Evolutionary conservation across 2,797 vertebrate species (phyloP).

Genomic region (Gouania willdenowi): DNA sequence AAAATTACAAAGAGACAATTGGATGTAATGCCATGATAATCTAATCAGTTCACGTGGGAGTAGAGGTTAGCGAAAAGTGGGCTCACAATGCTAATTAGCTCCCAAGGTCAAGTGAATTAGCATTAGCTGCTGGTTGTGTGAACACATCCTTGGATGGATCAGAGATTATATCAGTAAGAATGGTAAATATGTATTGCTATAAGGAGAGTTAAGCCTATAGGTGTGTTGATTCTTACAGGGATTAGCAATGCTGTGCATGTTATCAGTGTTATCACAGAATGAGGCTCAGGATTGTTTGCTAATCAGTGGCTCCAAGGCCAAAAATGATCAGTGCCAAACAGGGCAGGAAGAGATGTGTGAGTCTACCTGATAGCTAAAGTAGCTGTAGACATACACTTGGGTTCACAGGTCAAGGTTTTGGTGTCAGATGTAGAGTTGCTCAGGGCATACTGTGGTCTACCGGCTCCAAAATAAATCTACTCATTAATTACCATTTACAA

Average conservation of each 20-base stretch:
- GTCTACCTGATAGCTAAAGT: conserved; percentile 33
- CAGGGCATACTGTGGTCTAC: conserved; percentile 9
- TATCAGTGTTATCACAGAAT: conserved; percentile 22
- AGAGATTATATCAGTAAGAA: neutral
- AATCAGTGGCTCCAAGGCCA: conserved; percentile 15
- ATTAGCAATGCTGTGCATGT: neutral
- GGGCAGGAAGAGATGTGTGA: conserved; percentile 24
- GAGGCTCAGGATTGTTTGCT: conserved; percentile 20
- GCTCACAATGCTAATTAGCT: conserved; percentile 16
- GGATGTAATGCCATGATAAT: conserved; percentile 37
- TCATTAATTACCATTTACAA: no score
- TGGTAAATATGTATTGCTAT: no score
- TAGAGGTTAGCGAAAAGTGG: conserved; percentile 43
- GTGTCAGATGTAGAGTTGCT: conserved; percentile 39
- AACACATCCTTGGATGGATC: conserved; percentile 4
- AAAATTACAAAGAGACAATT: conserved; percentile 36
- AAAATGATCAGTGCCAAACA: neutral
- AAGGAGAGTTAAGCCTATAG: neutral
- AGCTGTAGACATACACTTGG: conserved; percentile 20
- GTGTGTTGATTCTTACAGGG: neutral
- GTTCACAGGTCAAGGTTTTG: conserved; percentile 50
- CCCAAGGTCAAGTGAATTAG: conserved; percentile 44
- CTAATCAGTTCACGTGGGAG: conserved; percentile 48
- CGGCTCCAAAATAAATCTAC: neutral
- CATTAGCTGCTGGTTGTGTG: conserved; percentile 15